Percentiles rank a stretch among this genome's conserved stretches.
Conservation (phyloP, 2,113 vertebrate species). For the Heteronetta atricapilla region DNA sequence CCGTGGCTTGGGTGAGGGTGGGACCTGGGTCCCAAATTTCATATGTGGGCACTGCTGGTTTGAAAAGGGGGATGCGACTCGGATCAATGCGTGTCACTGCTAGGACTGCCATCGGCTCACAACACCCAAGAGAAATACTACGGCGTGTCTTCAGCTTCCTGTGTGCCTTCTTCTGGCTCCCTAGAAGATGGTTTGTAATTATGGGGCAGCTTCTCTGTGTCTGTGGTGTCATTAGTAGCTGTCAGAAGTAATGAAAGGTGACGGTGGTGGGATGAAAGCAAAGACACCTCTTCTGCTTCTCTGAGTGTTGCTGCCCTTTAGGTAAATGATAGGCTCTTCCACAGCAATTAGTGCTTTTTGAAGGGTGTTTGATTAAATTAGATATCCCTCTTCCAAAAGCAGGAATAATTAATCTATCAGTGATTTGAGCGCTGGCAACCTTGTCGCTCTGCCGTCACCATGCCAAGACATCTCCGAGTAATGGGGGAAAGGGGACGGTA, state of each 20-base stretch:
- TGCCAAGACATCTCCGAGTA: not conserved
- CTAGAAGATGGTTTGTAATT: not conserved
- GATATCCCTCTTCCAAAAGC: not conserved
- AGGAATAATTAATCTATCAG: not conserved
- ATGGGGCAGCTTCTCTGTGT: not conserved
- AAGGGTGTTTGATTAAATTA: conserved; percentile 2
- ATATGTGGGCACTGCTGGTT: not conserved
- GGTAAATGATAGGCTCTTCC: not conserved
- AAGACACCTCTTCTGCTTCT: not conserved
- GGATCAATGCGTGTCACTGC: rapidly evolving
- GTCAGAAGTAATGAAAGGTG: not conserved
- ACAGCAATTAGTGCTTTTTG: conserved; percentile 3
- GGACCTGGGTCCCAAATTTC: not conserved
- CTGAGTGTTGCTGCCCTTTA: not conserved
- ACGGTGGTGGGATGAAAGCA: not conserved
- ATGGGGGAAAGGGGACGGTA: not conserved
- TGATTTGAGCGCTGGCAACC: not conserved
- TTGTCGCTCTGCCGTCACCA: not conserved
- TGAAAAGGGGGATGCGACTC: not conserved
- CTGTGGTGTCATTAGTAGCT: not conserved
- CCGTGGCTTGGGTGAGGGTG: rapidly evolving
- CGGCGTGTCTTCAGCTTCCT: not conserved
- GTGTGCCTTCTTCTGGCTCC: not conserved
- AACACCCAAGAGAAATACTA: not conserved
- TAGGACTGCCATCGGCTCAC: not conserved